Evolutionary conservation across 2,113 vertebrate genomes (phyloP).

Genomic region (Emydura subglobosa): DNA sequence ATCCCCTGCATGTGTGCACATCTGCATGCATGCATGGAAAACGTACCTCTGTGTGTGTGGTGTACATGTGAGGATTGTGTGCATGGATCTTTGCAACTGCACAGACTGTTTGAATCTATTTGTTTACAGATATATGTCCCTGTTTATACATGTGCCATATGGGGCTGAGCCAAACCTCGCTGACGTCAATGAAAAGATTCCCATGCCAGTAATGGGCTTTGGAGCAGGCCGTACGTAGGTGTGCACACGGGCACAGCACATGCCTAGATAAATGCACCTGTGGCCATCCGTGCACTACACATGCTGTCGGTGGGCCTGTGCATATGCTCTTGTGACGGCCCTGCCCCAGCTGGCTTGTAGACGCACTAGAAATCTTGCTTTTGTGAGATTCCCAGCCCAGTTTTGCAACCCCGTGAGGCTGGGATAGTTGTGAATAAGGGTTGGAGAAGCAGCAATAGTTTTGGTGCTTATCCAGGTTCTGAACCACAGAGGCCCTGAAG

Average conservation of each 20-base stretch:
- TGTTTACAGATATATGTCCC: neutral
- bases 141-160: neutral
- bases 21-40: neutral
- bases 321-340: neutral
- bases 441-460: neutral
- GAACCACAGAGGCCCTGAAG: neutral
- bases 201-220: neutral
- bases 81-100: neutral
- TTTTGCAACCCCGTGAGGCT: fast-evolving
- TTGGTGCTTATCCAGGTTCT: neutral
- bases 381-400: neutral
- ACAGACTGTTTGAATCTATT: neutral
- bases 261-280: neutral
- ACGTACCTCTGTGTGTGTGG: neutral
- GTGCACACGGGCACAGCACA: neutral
- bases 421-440: no score
- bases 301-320: neutral
- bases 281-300: neutral
- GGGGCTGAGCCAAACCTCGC: fast-evolving
- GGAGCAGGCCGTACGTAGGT: neutral
- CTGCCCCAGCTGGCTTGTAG: neutral
- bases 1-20: neutral
- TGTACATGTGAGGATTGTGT: neutral
- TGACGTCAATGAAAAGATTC: neutral
- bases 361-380: neutral